Percentiles rank a stretch among this genome's conserved stretches.
These are phyloP conservation scores for Dipodomys spectabilis DNA, from an alignment of 2,113 vertebrate genomes.

Conservation along the genomic window DNA sequence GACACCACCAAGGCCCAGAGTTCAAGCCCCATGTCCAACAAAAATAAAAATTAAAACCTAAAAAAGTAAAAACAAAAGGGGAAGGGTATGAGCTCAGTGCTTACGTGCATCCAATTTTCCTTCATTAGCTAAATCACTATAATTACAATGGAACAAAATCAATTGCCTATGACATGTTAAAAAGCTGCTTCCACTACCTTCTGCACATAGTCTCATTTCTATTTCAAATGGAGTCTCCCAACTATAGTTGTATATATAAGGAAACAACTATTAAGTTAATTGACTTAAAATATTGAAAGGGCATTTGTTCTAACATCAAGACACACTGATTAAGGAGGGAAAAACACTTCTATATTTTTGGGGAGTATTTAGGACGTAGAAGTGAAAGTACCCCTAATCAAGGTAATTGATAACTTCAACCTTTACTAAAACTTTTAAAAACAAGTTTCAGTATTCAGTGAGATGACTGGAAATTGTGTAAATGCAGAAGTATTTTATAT, in stretches of 20 bases:
- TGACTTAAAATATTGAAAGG: constrained; percentile 50
- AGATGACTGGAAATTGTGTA: constrained; percentile 37
- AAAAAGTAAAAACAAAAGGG: too few relatives aligned
- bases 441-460: constrained; percentile 4
- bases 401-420: constrained; percentile 46
- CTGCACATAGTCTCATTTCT: constrained; percentile 47
- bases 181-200: constrained; percentile 39
- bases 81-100: background rate
- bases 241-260: background rate
- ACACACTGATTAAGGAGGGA: constrained; percentile 32
- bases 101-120: background rate
- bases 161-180: constrained; percentile 35
- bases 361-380: constrained; percentile 33
- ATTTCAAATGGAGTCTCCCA: background rate
- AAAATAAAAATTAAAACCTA: too few relatives aligned
- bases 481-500: constrained; percentile 56
- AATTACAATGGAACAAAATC: constrained; percentile 57
- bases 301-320: constrained; percentile 69
- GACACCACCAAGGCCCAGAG: too few relatives aligned
- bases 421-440: constrained; percentile 17
- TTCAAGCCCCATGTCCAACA: too few relatives aligned
- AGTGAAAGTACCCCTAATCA: constrained; percentile 58
- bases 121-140: background rate
- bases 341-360: constrained; percentile 14
- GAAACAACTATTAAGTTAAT: constrained; percentile 49